Base-by-base conservation (phyloP, 2,797 vertebrate species). In the Mus minutoides region DNA sequence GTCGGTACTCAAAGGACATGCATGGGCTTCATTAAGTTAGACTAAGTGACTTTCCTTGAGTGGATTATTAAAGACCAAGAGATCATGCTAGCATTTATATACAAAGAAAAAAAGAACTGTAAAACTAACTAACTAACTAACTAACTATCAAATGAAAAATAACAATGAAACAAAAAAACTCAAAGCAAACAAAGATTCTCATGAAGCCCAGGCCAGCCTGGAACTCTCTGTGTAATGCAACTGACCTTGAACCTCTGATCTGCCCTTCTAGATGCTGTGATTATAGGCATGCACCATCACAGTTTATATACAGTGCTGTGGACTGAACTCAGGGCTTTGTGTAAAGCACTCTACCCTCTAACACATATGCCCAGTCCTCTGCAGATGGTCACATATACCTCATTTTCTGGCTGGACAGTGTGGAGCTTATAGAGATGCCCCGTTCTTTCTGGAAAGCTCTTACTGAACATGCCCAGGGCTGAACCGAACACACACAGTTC, bases 1-100 rank as follows among this genome's bases (percentile, higher is more conserved):
- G 99, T 71, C 99, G 99, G 98, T 99, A 99, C 96, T 99, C 99
- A 0, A 99, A 99, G 96, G 99, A 99, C 67, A 99, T 52, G 3
- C 67, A 99, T 52, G 3, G 56, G 40, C 73, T 77, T 77, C 54
- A n/a, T 62, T 77, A 62, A 89, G 37, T 84, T 84, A 29, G 82
- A 49, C 43, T 89, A n/a, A 49, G 12, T 24, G 13, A n/a, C 29
- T 14, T 60, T 77, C n/a, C 87, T 77, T 62, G 29, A 89, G 8
- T 62, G 40, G 40, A 77, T 89, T 77, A 62, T 62, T 14, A 8
- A 49, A 62, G 87, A 49, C 73, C 13, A 46, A 85, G 21, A n/a
- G 60, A 52, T 24, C 43, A n/a, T 26, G 31, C 29, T 49, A 67
- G 62, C 43, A 24, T 85, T 46, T n/a, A 49, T 22, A n/a, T 52